A percentile compares a stretch with the other conserved stretches of the same genome.
phyloP scores from a whole-genome alignment of 2,113 vertebrate genomes.

The Menura novaehollandiae region DNA sequence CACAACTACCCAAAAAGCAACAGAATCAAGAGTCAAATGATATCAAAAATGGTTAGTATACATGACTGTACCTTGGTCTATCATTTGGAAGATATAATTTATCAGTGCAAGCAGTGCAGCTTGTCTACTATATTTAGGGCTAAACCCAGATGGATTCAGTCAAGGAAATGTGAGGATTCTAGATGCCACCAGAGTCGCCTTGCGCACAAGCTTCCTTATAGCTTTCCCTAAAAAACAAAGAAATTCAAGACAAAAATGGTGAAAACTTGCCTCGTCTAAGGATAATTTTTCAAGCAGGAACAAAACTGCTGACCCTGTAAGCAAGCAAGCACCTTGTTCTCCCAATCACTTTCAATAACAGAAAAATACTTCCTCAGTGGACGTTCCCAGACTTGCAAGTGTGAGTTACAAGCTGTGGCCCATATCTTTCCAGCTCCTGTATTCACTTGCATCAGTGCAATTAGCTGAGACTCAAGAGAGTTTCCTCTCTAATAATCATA shows the following conservation, averaged over 20 bases:
- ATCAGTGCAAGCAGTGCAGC: constrained; percentile 66
- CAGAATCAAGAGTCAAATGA: constrained; percentile 50
- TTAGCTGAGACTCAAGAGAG: neutral
- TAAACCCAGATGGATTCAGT: constrained; percentile 69
- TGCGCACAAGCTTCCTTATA: constrained; percentile 62
- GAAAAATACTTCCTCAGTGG: neutral
- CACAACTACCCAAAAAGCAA: constrained; percentile 38
- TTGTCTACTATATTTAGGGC: constrained; percentile 63
- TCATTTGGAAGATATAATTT: constrained; percentile 67
- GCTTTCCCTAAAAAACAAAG: constrained; percentile 63
- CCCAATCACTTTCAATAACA: neutral
- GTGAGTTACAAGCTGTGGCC: neutral
- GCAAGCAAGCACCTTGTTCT: constrained; percentile 39
- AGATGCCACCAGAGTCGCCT: constrained; percentile 64
- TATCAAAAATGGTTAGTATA: constrained; percentile 48
- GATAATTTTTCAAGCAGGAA: constrained; percentile 39
- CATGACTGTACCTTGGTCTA: constrained; percentile 66
- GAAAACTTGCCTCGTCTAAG: constrained; percentile 48
- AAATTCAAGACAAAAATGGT: constrained; percentile 62
- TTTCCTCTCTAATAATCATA: neutral
- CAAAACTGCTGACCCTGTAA: constrained; percentile 37
- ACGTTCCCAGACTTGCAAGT: neutral
- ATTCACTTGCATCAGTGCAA: neutral
- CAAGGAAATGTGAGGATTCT: constrained; percentile 69
- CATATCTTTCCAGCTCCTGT: neutral